Base-by-base conservation (phyloP, 30 jellyfish, hydroid and myxozoan genomes). In the Aurelia aurita complex sp. Pacific region DNA sequence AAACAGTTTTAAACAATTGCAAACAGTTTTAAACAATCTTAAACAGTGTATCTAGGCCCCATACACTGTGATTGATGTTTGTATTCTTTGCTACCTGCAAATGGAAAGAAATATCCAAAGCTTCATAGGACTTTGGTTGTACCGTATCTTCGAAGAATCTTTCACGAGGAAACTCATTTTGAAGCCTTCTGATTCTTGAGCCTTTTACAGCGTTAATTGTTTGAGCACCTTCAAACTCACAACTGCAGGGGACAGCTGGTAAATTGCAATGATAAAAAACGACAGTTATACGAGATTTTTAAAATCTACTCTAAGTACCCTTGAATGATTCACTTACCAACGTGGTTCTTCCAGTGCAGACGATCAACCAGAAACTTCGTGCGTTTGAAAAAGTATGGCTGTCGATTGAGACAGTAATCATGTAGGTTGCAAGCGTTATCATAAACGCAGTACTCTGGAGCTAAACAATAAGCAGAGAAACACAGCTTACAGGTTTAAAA, bases 371-470 rank as follows among this genome's bases (percentile, higher is more conserved):
- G 34, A 61, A 61, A 61, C 69, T 61, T 61, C 10, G 69, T 61
- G 69, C 34, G 69, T 61, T 10, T 61, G 69, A 40, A 68, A 73
- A 68, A 32, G 59, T 34, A 19, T 17, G 78, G 78, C 8, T 68
- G 59, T 68, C 78, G 66, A 17, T 73, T 73, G 74, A 73, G 32
- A 9, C 68, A 43, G 68, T 73, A 73, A n/a, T 43, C 68, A 40
- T 68, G 78, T 33, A 61, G 29, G 69, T 61, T 61, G 68, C 83
- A 73, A 18, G 83, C 83, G 68, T 73, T 73, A 52, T 73, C 83
- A 42, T 73, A 73, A 73, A 73, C 23, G 83, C 53, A 32, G 78
- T 68, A 68, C 59, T 68, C 59, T 34, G 78, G 78, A 8, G 78
- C 78, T 68, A 68, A 68, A 68, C 29, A 34, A 68, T 32, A 68